A percentile compares a stretch with the other conserved stretches of the same genome.
phyloP scores from a whole-genome alignment of 2,888 invertebrate species.

The Phasia obesa region DNA sequence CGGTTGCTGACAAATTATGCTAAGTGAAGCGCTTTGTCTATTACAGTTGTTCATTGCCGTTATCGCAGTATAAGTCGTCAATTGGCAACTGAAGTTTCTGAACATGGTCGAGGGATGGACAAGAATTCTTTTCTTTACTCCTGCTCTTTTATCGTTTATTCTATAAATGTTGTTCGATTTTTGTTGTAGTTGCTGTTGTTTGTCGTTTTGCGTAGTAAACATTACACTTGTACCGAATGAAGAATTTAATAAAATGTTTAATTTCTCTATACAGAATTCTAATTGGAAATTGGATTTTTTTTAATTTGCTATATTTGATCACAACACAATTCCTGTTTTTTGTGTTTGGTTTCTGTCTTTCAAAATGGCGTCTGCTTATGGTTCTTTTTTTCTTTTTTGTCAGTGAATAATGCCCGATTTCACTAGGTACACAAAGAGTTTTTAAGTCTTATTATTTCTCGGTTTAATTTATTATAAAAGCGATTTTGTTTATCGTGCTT shows the following conservation, averaged over 20 bases:
- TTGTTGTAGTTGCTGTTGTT: slow-evolving; percentile 62
- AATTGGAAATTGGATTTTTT: slow-evolving; percentile 57
- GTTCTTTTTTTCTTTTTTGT: slow-evolving; percentile 23
- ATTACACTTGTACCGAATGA: slow-evolving; percentile 73
- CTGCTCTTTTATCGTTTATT: slow-evolving; percentile 77
- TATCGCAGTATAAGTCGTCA: slow-evolving; percentile 72
- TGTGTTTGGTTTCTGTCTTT: slow-evolving; percentile 41
- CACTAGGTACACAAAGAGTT: not conserved
- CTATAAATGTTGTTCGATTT: slow-evolving; percentile 71
- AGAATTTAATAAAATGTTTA: slow-evolving; percentile 46
- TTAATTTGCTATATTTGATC: slow-evolving; percentile 36
- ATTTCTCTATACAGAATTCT: slow-evolving; percentile 35
- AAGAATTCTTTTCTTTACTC: slow-evolving; percentile 94
- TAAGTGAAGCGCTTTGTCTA: slow-evolving; percentile 60
- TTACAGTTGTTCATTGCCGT: slow-evolving; percentile 67
- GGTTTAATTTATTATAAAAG: slow-evolving; percentile 40
- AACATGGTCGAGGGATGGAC: slow-evolving; percentile 94
- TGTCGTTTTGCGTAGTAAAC: slow-evolving; percentile 73
- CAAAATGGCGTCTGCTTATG: slow-evolving; percentile 63
- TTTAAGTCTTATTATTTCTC: slow-evolving; percentile 14
- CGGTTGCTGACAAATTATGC: slow-evolving; percentile 70
- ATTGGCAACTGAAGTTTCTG: slow-evolving; percentile 86
- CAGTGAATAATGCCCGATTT: slow-evolving; percentile 14
- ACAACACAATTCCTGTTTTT: slow-evolving; percentile 61
- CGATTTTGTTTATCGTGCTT: slow-evolving; percentile 50